These are phyloP conservation scores for Centropyge bicolor DNA, from an alignment of 2,797 vertebrate genomes.

Conservation along the genomic window DNA sequence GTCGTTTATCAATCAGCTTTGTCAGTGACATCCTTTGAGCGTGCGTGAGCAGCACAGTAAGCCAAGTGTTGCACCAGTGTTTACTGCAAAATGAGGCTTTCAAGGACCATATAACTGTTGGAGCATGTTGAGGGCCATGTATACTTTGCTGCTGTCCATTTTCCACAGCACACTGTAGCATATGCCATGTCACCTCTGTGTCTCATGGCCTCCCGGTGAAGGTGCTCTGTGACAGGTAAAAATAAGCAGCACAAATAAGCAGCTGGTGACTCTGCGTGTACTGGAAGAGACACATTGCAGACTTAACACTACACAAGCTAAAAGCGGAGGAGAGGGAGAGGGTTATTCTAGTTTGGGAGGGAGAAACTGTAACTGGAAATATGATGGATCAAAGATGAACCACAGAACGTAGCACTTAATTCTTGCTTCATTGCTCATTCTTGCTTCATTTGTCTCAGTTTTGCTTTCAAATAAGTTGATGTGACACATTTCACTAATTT, in stretches of 20 bases:
- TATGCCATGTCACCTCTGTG: constrained; percentile 4
- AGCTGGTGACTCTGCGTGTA: constrained; percentile 30
- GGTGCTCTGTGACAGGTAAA: constrained; percentile 21
- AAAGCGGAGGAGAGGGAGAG: neutral
- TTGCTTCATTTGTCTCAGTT: neutral
- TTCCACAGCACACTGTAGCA: neutral
- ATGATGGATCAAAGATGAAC: neutral
- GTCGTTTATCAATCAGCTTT: constrained; percentile 80
- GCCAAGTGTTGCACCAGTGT: constrained; percentile 41
- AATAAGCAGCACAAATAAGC: constrained; percentile 30
- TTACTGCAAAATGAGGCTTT: constrained; percentile 38
- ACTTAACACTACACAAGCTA: neutral
- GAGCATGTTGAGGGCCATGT: neutral
- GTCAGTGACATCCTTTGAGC: constrained; percentile 67
- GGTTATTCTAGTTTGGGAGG: neutral
- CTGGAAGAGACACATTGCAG: neutral
- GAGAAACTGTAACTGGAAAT: neutral
- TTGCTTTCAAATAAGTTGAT: neutral
- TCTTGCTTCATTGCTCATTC: neutral
- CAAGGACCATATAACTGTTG: constrained; percentile 21
- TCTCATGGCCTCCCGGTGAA: neutral
- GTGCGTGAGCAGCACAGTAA: constrained; percentile 57
- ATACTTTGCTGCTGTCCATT: neutral
- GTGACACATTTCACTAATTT: too few relatives aligned
- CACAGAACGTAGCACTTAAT: neutral